Percentiles rank a stretch among this genome's conserved stretches.
These are phyloP conservation scores for Cryptus armator DNA, from an alignment of 2,888 invertebrate genomes.

Conservation along the genomic window DNA sequence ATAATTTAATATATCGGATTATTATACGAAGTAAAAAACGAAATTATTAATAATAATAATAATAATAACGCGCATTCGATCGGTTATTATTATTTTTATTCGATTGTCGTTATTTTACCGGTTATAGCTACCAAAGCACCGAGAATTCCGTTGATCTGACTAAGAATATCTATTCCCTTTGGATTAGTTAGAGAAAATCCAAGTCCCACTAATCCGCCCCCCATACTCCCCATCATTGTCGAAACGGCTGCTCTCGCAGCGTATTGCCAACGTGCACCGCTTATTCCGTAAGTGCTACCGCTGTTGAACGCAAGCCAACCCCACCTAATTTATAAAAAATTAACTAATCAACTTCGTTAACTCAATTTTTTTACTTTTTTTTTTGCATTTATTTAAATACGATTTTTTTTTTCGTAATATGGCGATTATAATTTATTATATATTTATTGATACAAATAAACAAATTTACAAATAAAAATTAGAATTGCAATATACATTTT, in stretches of 20 bases:
- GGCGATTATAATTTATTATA: neutral
- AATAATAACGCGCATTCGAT: neutral
- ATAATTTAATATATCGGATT: no score
- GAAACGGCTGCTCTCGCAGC: slow-evolving; percentile 95
- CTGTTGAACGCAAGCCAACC: slow-evolving; percentile 98
- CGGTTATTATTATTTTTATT: slow-evolving; percentile 10
- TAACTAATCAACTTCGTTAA: neutral
- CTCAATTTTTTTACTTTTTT: neutral
- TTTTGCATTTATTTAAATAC: neutral
- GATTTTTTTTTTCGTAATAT: neutral
- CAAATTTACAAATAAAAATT: no score
- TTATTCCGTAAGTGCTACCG: slow-evolving; percentile 94
- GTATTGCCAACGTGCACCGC: slow-evolving; percentile 96
- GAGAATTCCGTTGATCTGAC: slow-evolving; percentile 95
- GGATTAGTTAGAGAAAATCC: slow-evolving; percentile 87
- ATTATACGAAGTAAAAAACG: no score
- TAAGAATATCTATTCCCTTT: slow-evolving; percentile 92
- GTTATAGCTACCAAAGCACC: slow-evolving; percentile 96
- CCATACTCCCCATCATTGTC: slow-evolving; percentile 96
- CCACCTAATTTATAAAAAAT: slow-evolving; percentile 87
- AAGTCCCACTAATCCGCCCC: slow-evolving; percentile 92
- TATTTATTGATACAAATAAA: no score
- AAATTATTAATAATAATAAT: no score
- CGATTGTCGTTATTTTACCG: slow-evolving; percentile 85
- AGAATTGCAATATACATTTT: no score